Evolutionary conservation across 2,113 vertebrate genomes (phyloP), one percentile per base, ranked within the genome.

Genomic region (Phalacrocorax brasilianus): DNA sequence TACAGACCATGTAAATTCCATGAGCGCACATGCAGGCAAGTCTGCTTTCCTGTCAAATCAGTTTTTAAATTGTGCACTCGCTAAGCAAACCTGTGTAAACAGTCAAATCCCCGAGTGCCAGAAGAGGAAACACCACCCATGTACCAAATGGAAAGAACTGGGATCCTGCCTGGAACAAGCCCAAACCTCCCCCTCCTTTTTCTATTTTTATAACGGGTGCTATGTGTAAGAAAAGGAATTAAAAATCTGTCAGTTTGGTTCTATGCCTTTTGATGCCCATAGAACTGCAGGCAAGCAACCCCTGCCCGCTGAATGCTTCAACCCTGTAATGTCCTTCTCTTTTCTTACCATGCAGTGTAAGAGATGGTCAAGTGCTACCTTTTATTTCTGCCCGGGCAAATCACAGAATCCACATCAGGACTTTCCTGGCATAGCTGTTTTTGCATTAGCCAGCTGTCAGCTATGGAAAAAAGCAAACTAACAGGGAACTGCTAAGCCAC

Each of bases 51-150:
- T 95, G 88, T 92, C 93, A 96, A 91, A 91, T 71, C 50, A 53
- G 49, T 83, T 94, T 87, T 86, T 91, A 89, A 94, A 89, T 61
- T 86, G 65, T 40, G 42, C 83, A 87, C 91, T 94, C 19, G 17
- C 88, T 93, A 94, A 95, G 88, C 72, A 96, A 96, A 92, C 92
- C 88, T 92, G 85, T 63, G 75, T 96, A 96, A 96, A 96, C 85
- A 93, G 77, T 88, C 86, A 95, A 85, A 88, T 71, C 82, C 75
- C 22, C 0, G 19, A 88, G 58, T 75, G 86, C 92, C 95, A 96
- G 83, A 86, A 96, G 82, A 94, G 93, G 90, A 96, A 94, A 96
- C 91, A 93, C 91, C 91, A 93, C 92, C 91, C 94, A 74, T 91
- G 70, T 93, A 95, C 70, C 93, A 96, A 95, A 94, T 73, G 92